Evolutionary conservation across 2,888 invertebrate species (phyloP).

Genomic region (Brachypalpus laphriformis): DNA sequence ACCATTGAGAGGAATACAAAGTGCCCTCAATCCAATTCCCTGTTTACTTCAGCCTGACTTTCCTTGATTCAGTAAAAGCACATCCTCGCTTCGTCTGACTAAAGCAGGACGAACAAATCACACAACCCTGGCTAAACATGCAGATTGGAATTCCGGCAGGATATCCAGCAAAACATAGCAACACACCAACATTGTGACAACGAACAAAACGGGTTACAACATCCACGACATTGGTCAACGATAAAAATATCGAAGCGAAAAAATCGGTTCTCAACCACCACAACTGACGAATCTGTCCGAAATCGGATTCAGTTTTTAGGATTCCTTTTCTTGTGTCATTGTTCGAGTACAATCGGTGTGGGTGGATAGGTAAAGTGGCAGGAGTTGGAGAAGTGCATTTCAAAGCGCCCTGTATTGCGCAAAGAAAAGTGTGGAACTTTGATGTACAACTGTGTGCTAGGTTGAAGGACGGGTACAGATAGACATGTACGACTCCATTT

Average conservation of each 20-base stretch:
- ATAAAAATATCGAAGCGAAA: slow-evolving; percentile 63
- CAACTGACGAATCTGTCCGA: slow-evolving; percentile 66
- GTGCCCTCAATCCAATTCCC: slow-evolving; percentile 66
- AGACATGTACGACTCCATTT: slow-evolving; percentile 30
- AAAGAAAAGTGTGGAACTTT: slow-evolving; percentile 9
- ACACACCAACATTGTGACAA: slow-evolving; percentile 46
- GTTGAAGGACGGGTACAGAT: slow-evolving; percentile 9
- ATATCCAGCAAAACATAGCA: slow-evolving; percentile 1
- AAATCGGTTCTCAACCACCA: slow-evolving; percentile 57
- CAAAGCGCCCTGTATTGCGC: neutral
- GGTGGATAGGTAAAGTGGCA: slow-evolving; percentile 9
- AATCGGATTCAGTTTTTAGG: slow-evolving; percentile 68
- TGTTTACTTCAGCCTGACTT: slow-evolving; percentile 57
- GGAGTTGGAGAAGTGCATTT: slow-evolving; percentile 7
- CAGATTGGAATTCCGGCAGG: slow-evolving; percentile 67
- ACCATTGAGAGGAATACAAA: slow-evolving; percentile 65
- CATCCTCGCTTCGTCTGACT: slow-evolving; percentile 34
- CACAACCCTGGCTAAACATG: slow-evolving; percentile 51
- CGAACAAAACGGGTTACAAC: slow-evolving; percentile 49
- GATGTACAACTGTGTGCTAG: slow-evolving; percentile 3
- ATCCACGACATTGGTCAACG: slow-evolving; percentile 58
- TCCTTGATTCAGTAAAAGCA: slow-evolving; percentile 41
- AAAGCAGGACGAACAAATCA: neutral
- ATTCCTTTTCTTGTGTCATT: slow-evolving; percentile 7
- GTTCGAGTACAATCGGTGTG: neutral